Evolutionary conservation across 2,888 invertebrate species (phyloP).

Genomic region (Apamea monoglypha): DNA sequence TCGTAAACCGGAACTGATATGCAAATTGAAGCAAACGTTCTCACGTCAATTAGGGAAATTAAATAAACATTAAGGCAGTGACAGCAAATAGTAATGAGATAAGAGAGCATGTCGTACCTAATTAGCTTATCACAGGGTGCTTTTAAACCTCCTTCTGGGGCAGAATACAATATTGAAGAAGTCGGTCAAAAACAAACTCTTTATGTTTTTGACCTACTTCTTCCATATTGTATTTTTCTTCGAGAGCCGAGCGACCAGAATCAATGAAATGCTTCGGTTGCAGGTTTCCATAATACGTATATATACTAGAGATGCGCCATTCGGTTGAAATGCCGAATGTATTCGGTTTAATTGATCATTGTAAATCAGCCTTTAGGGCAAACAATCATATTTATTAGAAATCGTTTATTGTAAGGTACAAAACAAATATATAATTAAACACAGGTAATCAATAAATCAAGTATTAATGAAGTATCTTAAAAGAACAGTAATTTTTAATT

Average conservation of each 20-base stretch:
- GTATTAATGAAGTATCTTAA: too few relatives aligned
- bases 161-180: not conserved
- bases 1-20: constrained; percentile 37
- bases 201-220: not conserved
- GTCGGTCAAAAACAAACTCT: too few relatives aligned
- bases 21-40: constrained; percentile 27
- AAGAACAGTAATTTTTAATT: too few relatives aligned
- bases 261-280: not conserved
- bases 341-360: too few relatives aligned
- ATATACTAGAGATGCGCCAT: too few relatives aligned
- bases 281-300: not conserved
- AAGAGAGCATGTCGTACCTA: constrained; percentile 7
- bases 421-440: too few relatives aligned
- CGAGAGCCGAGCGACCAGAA: not conserved
- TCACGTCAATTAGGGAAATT: constrained; percentile 44
- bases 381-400: too few relatives aligned
- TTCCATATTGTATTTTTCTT: too few relatives aligned
- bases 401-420: too few relatives aligned
- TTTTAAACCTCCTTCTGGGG: not conserved
- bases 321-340: too few relatives aligned
- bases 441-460: too few relatives aligned
- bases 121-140: constrained; percentile 4
- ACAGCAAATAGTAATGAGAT: constrained; percentile 36
- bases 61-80: constrained; percentile 29
- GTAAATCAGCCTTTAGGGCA: too few relatives aligned